phyloP scores from a whole-genome alignment of 1,140 invertebrate species.

The Drosophila sucinea region DNA sequence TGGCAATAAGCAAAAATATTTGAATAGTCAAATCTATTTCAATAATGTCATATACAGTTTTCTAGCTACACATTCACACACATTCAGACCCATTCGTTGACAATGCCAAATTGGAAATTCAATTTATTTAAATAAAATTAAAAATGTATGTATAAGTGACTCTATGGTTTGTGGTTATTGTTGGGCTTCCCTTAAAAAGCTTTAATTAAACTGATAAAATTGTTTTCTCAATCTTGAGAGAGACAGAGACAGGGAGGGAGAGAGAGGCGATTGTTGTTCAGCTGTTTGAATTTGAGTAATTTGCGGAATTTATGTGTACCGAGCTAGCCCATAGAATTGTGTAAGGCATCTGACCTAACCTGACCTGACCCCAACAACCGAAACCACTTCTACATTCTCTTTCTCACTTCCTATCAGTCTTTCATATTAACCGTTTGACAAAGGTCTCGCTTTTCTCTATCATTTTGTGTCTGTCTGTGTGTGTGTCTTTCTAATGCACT shows the following conservation, averaged over 20 bases:
- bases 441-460: too few relatives aligned
- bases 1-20: neutral
- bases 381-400: neutral
- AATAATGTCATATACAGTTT: constrained; percentile 4
- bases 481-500: neutral
- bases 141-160: neutral
- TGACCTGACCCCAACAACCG: neutral
- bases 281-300: neutral
- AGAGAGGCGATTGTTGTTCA: neutral
- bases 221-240: neutral
- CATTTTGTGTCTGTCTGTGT: neutral
- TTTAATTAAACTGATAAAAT: constrained; percentile 6
- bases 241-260: neutral
- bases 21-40: neutral
- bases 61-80: neutral
- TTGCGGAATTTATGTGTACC: neutral
- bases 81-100: neutral
- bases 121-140: constrained; percentile 8
- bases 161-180: neutral
- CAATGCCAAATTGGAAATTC: neutral
- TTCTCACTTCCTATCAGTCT: neutral
- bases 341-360: neutral
- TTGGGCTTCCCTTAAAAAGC: neutral
- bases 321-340: neutral
- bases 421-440: neutral